Evolutionary conservation across 2,113 vertebrate genomes (phyloP).

Genomic region (Burhinus bistriatus): DNA sequence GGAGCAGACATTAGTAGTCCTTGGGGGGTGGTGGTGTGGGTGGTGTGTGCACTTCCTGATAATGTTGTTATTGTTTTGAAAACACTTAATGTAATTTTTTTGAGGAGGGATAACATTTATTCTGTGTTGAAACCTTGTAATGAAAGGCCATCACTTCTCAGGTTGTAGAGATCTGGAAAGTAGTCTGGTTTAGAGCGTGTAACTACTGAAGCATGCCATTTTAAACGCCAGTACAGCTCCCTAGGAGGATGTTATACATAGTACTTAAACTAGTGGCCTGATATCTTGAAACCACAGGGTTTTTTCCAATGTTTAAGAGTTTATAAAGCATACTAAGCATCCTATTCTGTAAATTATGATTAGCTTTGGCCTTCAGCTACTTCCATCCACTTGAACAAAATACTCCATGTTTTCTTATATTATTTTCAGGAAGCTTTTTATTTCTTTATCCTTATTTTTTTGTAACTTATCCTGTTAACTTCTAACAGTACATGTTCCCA

Average conservation of each 20-base stretch:
- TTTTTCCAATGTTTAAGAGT: neutral
- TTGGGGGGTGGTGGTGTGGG: rapidly evolving
- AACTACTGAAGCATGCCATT: neutral
- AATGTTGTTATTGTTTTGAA: neutral
- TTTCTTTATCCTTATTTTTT: neutral
- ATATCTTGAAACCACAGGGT: neutral
- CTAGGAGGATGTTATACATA: neutral
- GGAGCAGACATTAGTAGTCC: neutral
- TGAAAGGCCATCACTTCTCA: neutral
- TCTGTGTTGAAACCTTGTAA: neutral
- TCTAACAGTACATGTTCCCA: neutral
- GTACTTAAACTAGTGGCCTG: neutral
- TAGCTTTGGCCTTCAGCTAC: neutral
- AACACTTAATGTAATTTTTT: neutral
- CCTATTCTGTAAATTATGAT: neutral
- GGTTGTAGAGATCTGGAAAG: neutral
- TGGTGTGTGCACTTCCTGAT: neutral
- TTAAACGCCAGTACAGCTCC: neutral
- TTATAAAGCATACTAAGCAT: neutral
- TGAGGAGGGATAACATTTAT: neutral
- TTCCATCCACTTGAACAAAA: neutral
- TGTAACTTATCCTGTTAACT: neutral
- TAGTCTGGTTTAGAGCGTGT: neutral
- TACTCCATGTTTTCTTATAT: neutral
- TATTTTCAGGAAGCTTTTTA: neutral